Conservation (phyloP, 1,140 invertebrate genomes). For the Micrasema longulum region DNA sequence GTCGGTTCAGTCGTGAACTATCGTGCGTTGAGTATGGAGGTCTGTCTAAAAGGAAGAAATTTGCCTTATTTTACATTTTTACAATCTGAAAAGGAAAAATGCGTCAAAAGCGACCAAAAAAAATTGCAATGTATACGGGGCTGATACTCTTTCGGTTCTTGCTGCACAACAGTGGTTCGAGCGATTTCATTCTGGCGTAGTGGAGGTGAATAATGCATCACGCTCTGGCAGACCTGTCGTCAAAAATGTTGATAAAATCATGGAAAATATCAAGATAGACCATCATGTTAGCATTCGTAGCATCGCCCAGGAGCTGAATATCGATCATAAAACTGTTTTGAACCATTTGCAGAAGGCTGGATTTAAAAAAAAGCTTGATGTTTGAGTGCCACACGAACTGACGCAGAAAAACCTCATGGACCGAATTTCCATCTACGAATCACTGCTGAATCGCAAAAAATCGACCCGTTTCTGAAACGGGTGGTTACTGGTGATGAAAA, state of each 20-base stretch:
- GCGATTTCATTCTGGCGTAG: conserved; percentile 18
- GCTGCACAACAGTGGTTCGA: conserved; percentile 24
- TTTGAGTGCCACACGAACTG: not conserved
- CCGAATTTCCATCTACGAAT: conserved; percentile 23
- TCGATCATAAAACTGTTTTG: not conserved
- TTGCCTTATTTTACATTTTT: too few relatives aligned
- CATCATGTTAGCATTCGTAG: not conserved
- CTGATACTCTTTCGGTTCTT: conserved; percentile 16
- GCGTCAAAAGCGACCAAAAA: too few relatives aligned
- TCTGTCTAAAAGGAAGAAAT: too few relatives aligned
- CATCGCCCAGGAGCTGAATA: conserved; percentile 1
- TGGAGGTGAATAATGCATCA: conserved; percentile 22
- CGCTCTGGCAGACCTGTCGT: too few relatives aligned
- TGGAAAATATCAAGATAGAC: too few relatives aligned
- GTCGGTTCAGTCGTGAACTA: conserved; percentile 14
- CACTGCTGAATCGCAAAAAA: conserved; percentile 28
- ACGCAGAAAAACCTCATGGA: conserved; percentile 19
- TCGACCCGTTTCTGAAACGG: too few relatives aligned
- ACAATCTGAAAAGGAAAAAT: too few relatives aligned
- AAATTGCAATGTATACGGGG: too few relatives aligned
- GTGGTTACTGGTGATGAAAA: too few relatives aligned
- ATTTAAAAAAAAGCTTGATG: too few relatives aligned
- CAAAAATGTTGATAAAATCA: too few relatives aligned
- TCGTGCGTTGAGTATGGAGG: conserved; percentile 3
- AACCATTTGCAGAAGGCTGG: not conserved